phyloP scores from a whole-genome alignment of 37 sponge, comb jelly and placozoan genomes.

The Beroe ovata region DNA sequence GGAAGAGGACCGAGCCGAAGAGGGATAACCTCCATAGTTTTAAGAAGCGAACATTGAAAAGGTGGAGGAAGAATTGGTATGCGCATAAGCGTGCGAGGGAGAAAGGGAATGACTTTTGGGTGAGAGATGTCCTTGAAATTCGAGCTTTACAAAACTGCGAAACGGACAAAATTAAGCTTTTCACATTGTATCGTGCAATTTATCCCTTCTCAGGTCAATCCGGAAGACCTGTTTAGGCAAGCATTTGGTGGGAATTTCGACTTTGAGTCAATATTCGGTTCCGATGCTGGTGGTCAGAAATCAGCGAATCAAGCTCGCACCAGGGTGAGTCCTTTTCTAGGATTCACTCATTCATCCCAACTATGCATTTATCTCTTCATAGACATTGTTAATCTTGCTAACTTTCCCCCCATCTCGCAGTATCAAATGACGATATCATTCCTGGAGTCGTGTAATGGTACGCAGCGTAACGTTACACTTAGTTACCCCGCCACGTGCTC shows the following conservation, averaged over 20 bases:
- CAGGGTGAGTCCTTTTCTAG: neutral
- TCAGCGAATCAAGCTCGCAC: constrained; percentile 4
- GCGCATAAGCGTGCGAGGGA: neutral
- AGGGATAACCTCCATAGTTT: neutral
- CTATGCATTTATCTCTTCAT: neutral
- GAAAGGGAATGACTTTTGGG: constrained; percentile 14
- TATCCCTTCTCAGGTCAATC: neutral
- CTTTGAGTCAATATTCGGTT: constrained; percentile 59
- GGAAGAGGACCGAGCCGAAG: neutral
- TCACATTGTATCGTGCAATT: no score
- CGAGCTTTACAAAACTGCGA: no score
- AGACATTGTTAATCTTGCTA: neutral
- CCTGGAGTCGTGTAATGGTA: constrained; percentile 43
- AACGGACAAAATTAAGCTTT: no score
- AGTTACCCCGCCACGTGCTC: constrained; percentile 30
- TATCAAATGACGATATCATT: constrained; percentile 46
- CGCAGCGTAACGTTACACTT: constrained; percentile 7
- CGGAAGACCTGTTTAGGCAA: constrained; percentile 50
- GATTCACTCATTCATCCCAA: neutral
- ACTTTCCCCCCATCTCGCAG: neutral
- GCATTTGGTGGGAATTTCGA: constrained; percentile 57
- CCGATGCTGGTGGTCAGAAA: constrained; percentile 8
- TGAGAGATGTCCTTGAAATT: constrained; percentile 15
- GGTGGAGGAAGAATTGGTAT: constrained; percentile 14
- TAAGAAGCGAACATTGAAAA: neutral